Evolutionary conservation across 2,888 invertebrate genomes (phyloP), one percentile per base, ranked within the genome.

Genomic region (Aromia moschata): DNA sequence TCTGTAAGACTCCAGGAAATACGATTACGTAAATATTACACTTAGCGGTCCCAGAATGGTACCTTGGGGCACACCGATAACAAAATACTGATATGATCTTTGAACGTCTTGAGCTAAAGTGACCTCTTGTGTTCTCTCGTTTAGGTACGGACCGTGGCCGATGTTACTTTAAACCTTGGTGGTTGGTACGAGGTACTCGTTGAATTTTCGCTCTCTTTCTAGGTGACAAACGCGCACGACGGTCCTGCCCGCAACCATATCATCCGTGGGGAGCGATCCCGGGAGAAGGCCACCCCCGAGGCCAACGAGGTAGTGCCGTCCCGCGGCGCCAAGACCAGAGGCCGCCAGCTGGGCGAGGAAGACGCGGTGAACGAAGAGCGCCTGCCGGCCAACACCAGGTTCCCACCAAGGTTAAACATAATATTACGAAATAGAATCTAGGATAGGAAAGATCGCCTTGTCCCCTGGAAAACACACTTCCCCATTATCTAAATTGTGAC

Each of bases 311-410:
- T 89, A 46, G 82, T 88, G 60, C 89, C 83, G 17, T 62, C 67
- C 1, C 57, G 82, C 1, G 60, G 67, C 7, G 62, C 62, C 30
- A 58, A 74, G 65, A 65, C 65, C 65, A 66, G 75, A 59, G 70
- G 77, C 17, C 62, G 78, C 33, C 77, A 77, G 66, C 67, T 77
- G 14, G 71, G 71, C 12, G 83, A 83, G 33, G 84, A 85, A 68
- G 86, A 85, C 65, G 82, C 83, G 44, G 80, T 83, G 20, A 82
- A 81, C 55, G 84, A 85, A 70, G 85, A 85, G 70, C 80, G 93
- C 68, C 80, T 93, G 64, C 93, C 93, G 1, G 86, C 88, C n/a
- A 92, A 89, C 74, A 93, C 93, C n/a, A 87, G 93, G 65, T 93
- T 67, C 36, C 67, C 67, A 20, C 67, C 67, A 25, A 67, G 67